Base-by-base conservation (phyloP, 2,888 invertebrate species). In the Leptopilina syphax region DNA sequence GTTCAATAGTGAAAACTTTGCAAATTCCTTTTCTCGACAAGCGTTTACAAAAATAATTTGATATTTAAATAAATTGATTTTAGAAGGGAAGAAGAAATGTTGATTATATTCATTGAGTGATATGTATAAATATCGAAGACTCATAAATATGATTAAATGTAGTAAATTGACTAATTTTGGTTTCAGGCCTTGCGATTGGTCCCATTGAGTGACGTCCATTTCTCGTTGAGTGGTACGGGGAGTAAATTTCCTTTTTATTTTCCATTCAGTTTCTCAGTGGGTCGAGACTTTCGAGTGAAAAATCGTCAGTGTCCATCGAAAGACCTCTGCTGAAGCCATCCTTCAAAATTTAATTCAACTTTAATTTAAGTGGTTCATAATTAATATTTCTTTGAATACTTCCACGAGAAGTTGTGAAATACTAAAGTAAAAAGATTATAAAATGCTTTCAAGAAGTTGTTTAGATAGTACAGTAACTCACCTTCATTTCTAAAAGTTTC, bases 231-330 rank as follows among this genome's bases (percentile, higher is more conserved):
- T 24, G 63, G 12, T 34, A 65, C 24, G 24, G 47, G 27, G 44
- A 9, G 10, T 50, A 50, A 50, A 50, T 47, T 63, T 63, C 18
- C 7, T 65, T n/a, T 10, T 65, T 65, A 9, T 5, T n/a, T 66
- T 34, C 12, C 9, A 41, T 77, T 91, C 87, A 93, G 85, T 97
- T 97, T 92, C 96, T 95, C 88, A 98, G 93, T 82, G 98, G 98
- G 94, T 98, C 98, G 92, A 98, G 94, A 92, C 97, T 97, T 92
- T 98, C 98, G 92, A 98, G 93, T 86, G 97, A 97, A 93, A 98
- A 98, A 93, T 98, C 98, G 92, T 98, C 98, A 91, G 97, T 96
- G 88, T 97, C 97, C 93, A 97, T 96, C 84, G 96, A 94, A 89
- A 97, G 94, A 86, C 97, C 97, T 92, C 96, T 94, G 92, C 96